Evolutionary conservation across 2,888 invertebrate genomes (phyloP).

Genomic region (Ametastegia equiseti): DNA sequence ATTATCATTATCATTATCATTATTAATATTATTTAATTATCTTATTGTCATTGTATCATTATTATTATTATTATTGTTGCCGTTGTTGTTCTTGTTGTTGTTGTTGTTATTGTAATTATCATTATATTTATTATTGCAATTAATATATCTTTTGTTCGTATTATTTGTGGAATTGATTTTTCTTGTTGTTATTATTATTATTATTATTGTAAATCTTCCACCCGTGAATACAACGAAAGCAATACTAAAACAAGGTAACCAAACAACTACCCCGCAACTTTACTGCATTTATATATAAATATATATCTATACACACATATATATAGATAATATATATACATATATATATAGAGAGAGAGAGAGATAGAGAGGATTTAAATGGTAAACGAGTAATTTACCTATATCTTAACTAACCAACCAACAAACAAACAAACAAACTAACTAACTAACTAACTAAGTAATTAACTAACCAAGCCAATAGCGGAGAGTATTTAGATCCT

Average conservation of each 20-base stretch:
- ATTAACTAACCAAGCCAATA: constrained; percentile 29
- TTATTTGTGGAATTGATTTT: not conserved
- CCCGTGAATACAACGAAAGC: constrained; percentile 75
- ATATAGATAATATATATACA: not conserved
- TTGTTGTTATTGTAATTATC: constrained; percentile 25
- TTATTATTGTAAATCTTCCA: constrained; percentile 63
- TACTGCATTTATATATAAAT: constrained; percentile 36
- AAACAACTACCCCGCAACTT: constrained; percentile 48
- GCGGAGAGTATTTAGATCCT: constrained; percentile 12
- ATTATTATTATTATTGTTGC: not conserved
- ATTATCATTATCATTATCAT: not conserved
- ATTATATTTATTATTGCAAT: not conserved
- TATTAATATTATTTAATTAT: not conserved
- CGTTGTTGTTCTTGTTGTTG: not conserved
- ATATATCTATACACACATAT: constrained; percentile 9
- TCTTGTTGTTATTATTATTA: constrained; percentile 5
- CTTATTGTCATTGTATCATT: constrained; percentile 1
- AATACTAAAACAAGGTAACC: constrained; percentile 74
- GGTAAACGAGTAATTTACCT: constrained; percentile 31
- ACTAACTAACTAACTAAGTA: not conserved
- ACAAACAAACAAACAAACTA: not conserved
- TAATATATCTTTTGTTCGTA: not conserved
- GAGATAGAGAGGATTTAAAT: constrained; percentile 17
- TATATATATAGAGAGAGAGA: constrained; percentile 25
- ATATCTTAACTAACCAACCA: not conserved